Conservation (phyloP, 2,797 vertebrate species). For the Spinus olivaceus region DNA sequence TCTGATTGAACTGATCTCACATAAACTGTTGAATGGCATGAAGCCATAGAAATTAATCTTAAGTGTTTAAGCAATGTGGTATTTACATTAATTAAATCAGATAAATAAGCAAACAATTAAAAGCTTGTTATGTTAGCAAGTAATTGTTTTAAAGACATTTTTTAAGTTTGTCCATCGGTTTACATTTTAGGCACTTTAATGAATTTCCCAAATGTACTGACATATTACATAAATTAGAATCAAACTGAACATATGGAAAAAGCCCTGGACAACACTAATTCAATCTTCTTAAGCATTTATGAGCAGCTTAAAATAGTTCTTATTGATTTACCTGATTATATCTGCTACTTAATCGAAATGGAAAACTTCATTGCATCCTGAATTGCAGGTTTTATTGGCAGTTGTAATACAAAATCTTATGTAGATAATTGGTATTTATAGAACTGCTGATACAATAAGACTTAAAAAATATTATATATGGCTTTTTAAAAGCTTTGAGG, state of each 20-base stretch:
- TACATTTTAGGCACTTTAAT: background rate
- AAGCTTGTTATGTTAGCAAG: background rate
- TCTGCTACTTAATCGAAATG: slow-evolving; percentile 21
- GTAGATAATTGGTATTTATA: background rate
- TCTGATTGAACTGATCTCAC: background rate
- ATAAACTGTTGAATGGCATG: background rate
- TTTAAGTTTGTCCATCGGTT: background rate
- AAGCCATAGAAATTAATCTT: background rate
- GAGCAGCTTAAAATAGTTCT: background rate
- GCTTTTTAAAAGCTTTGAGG: background rate
- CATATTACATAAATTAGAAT: slow-evolving; percentile 1
- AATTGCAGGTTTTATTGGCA: background rate
- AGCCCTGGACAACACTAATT: background rate
- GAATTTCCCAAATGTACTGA: background rate
- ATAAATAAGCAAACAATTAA: slow-evolving; percentile 41
- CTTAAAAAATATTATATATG: background rate
- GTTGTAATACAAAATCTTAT: background rate
- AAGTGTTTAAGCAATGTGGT: background rate
- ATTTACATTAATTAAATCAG: slow-evolving; percentile 5
- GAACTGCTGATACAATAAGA: background rate
- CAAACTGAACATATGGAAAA: background rate
- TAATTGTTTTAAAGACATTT: background rate
- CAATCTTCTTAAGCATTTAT: background rate
- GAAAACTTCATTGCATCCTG: background rate
- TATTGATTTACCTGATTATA: slow-evolving; percentile 19